Conservation (phyloP, 1,140 invertebrate species). For the Anagrus nilaparvatae region DNA sequence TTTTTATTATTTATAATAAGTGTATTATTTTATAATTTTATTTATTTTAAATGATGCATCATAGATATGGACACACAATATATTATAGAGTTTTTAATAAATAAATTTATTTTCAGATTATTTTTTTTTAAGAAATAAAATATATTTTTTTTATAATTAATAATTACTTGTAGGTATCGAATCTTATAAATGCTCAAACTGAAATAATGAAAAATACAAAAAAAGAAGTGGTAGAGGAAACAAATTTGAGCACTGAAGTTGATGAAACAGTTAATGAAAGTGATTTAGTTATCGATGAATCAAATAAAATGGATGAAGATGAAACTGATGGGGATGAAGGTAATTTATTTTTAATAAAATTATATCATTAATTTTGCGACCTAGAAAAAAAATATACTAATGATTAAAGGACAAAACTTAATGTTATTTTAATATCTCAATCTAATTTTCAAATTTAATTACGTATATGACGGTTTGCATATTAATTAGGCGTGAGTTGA, state of each 20-base stretch:
- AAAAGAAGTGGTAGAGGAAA: background rate
- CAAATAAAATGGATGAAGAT: constrained; percentile 21
- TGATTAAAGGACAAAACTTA: too few species aligned
- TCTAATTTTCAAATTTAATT: too few species aligned
- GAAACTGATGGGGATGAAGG: constrained; percentile 11
- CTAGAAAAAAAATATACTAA: background rate
- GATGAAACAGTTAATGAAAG: constrained; percentile 21
- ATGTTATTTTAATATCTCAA: too few species aligned
- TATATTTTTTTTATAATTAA: too few species aligned
- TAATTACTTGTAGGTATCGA: constrained; percentile 22
- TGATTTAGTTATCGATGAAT: constrained; percentile 22
- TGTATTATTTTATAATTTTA: too few species aligned
- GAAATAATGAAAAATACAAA: constrained; percentile 21
- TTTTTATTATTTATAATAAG: too few species aligned
- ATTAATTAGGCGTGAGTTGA: too few species aligned
- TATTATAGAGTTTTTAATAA: background rate
- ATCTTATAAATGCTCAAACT: constrained; percentile 25
- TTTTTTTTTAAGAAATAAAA: too few species aligned
- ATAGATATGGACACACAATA: too few species aligned
- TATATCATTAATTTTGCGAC: background rate
- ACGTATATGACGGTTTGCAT: too few species aligned
- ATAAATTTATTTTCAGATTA: background rate
- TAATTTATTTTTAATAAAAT: background rate
- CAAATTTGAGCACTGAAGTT: constrained; percentile 4
- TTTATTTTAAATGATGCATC: too few species aligned